Conservation (phyloP, 37 sponge, comb jelly and placozoan genomes). For the Petrosia ficiformis region DNA sequence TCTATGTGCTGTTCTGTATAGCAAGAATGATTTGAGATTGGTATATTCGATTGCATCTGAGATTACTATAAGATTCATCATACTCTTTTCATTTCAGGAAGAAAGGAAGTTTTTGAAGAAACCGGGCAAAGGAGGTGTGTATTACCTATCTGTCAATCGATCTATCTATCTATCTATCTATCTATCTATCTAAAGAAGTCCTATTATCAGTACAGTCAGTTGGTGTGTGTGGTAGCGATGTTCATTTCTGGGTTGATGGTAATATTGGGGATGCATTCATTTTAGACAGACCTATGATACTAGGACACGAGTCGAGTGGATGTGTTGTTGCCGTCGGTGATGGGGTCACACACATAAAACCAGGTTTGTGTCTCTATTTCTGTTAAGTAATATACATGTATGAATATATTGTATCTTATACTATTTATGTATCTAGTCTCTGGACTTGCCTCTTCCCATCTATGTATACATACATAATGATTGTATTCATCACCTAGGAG, state of each 20-base stretch:
- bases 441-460: too few species aligned
- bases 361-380: conserved; percentile 38
- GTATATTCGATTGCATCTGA: conserved; percentile 12
- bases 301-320: conserved; percentile 95
- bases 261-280: conserved; percentile 93
- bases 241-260: conserved; percentile 90
- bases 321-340: conserved; percentile 78
- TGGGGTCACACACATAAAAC: conserved; percentile 74
- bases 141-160: too few species aligned
- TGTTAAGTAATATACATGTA: too few species aligned
- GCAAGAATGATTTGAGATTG: conserved; percentile 44
- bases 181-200: too few species aligned
- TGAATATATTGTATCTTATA: too few species aligned
- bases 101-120: conserved; percentile 53
- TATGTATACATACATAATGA: too few species aligned
- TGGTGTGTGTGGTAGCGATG: conserved; percentile 96
- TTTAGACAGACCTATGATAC: conserved; percentile 79
- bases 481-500: conserved; percentile 71
- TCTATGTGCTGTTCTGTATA: conserved; percentile 44
- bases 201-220: conserved; percentile 84
- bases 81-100: conserved; percentile 19
- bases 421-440: too few species aligned
- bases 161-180: too few species aligned
- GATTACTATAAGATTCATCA: too few species aligned
- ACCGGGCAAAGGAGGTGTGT: conserved; percentile 62